Conservation (phyloP, 2,888 invertebrate genomes). For the Callinectes sapidus region DNA sequence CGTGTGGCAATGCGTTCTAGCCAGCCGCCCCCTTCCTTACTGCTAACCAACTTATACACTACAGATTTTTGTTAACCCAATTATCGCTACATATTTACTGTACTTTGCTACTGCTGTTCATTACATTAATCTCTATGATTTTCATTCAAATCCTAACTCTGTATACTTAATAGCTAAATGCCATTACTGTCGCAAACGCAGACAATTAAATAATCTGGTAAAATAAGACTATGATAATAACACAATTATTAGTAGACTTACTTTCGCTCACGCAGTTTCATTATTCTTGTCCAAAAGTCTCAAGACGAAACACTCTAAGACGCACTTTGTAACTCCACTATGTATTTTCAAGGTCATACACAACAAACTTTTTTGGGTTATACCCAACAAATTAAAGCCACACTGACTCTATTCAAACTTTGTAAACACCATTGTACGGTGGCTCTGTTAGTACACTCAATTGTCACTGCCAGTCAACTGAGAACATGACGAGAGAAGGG, state of each 20-base stretch:
- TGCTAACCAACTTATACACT: neutral
- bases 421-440: neutral
- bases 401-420: neutral
- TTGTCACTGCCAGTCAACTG: neutral
- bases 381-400: neutral
- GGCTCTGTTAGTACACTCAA: neutral
- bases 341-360: conserved; percentile 61
- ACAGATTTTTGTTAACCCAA: neutral
- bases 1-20: conserved; percentile 50
- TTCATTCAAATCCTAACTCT: too few relatives aligned
- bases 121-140: too few relatives aligned
- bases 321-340: neutral
- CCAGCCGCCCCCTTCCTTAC: neutral
- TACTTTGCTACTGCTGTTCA: too few relatives aligned
- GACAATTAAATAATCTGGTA: neutral
- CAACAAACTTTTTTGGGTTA: neutral
- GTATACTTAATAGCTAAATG: too few relatives aligned
- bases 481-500: neutral
- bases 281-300: neutral
- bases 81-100: too few relatives aligned
- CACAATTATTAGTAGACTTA: neutral
- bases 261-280: neutral
- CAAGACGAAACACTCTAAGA: neutral
- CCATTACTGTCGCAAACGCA: too few relatives aligned
- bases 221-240: neutral